phyloP scores from a whole-genome alignment of 2,797 vertebrate species.

The Rhinichthys osculus region DNA sequence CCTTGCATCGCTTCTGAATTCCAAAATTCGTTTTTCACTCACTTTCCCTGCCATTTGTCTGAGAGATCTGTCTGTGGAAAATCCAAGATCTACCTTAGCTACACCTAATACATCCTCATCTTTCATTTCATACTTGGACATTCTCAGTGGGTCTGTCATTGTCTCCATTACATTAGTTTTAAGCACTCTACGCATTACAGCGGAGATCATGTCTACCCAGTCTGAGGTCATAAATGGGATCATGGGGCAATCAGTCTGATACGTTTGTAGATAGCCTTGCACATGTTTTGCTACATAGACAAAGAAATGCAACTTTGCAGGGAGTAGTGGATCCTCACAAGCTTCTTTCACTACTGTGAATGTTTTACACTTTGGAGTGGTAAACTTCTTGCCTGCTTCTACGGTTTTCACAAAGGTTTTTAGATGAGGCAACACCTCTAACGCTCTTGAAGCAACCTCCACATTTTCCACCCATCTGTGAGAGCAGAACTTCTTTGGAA shows the following conservation, averaged over 20 bases:
- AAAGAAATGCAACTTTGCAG: slow-evolving; percentile 6
- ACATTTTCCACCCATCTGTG: background rate
- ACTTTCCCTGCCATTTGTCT: background rate
- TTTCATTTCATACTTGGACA: background rate
- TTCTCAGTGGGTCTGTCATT: background rate
- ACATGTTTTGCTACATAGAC: background rate
- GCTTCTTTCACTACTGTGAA: background rate
- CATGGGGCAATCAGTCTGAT: background rate
- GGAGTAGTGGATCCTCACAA: background rate
- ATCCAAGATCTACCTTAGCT: background rate
- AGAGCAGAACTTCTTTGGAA: background rate
- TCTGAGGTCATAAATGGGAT: slow-evolving; percentile 8
- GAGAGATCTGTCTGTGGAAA: slow-evolving; percentile 4
- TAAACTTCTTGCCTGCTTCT: background rate
- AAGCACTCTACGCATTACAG: background rate
- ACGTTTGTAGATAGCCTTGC: background rate
- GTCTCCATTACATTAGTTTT: no score
- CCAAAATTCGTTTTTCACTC: background rate
- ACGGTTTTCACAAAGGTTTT: background rate
- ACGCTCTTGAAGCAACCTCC: background rate
- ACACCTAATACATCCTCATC: background rate
- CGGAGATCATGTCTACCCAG: background rate
- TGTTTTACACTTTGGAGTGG: background rate
- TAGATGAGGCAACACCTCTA: background rate
- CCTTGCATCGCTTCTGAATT: background rate